phyloP scores from a whole-genome alignment of 2,113 vertebrate genomes.

The Ranitomeya imitator region DNA sequence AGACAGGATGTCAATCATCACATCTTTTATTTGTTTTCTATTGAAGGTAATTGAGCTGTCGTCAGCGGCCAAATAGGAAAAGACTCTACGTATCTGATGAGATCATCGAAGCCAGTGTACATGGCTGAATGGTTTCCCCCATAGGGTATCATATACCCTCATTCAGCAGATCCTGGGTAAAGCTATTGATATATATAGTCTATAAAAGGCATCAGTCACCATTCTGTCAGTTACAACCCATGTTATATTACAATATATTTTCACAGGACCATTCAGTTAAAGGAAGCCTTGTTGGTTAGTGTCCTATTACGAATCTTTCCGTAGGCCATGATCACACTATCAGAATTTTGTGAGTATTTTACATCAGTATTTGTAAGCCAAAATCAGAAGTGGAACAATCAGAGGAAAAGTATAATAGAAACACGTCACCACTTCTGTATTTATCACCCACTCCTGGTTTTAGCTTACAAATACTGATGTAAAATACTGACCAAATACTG shows the following conservation, averaged over 20 bases:
- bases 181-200: background rate
- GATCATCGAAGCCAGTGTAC: constrained; percentile 10
- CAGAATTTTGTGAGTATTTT: too few species aligned
- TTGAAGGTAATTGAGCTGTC: constrained; percentile 31
- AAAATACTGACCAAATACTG: too few species aligned
- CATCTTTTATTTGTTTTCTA: constrained; percentile 37
- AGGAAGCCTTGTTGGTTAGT: background rate
- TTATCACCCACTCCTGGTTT: too few species aligned
- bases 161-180: background rate
- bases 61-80: constrained; percentile 20
- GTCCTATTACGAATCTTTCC: background rate
- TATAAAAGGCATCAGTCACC: background rate
- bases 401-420: too few species aligned
- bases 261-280: background rate
- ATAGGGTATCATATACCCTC: constrained; percentile 19
- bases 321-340: background rate
- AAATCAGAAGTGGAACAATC: too few species aligned
- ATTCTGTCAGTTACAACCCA: background rate
- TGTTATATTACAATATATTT: background rate
- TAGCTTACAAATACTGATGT: too few species aligned
- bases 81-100: constrained; percentile 12
- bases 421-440: too few species aligned
- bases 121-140: constrained; percentile 32
- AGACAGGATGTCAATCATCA: constrained; percentile 39
- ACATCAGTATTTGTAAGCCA: too few species aligned